Evolutionary conservation across 2,888 invertebrate species (phyloP), one percentile per base, ranked within the genome.

Genomic region (Caenorhabditis doughertyi): DNA sequence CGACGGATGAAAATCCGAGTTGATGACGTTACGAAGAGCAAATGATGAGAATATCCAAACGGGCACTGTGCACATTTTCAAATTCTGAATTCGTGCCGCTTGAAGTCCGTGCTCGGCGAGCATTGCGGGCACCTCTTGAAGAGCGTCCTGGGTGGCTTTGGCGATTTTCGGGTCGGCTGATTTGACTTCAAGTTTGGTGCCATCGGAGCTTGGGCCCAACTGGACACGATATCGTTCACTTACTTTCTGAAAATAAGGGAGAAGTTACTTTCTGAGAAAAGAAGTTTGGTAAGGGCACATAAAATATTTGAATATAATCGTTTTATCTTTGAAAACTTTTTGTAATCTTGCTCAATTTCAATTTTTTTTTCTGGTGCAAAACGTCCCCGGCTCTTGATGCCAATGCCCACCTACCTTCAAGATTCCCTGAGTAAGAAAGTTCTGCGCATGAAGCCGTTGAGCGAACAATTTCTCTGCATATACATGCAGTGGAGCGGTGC

Each of bases 21-120:
- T 86, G 65, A 88, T 86, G 39, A 89, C 85, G 58, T 90, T 90
- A 55, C 90, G 83, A 29, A 90, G 79, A 7, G 90, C 90, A 47
- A 90, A 90, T 9, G 90, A 89, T 9, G 90, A 90, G 73, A 88
- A 89, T 35, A 90, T 84, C 90, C 90, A 90, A 8, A 89, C 73
- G n/a, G 90, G 90, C 5, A 90, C 86, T 5, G 89, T 88, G 49
- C 84, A 86, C 79, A 89, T 87, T 76, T 90, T 90, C 53, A 90
- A 79, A 72, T 89, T 89, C 44, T 89, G 89, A 71, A 90, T 90
- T 29, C 90, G 76, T 5, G 88, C 84, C 3, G 88, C 84, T 44
- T 88, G 89, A 8, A 90, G 82, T n/a, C 82, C 76, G 56, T 89
- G 81, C 51, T 88, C 85, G 7, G 79, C 56, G 27, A 87, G 79